These are phyloP conservation scores for Rhinichthys klamathensis DNA, from an alignment of 2,113 vertebrate species.

Conservation along the genomic window DNA sequence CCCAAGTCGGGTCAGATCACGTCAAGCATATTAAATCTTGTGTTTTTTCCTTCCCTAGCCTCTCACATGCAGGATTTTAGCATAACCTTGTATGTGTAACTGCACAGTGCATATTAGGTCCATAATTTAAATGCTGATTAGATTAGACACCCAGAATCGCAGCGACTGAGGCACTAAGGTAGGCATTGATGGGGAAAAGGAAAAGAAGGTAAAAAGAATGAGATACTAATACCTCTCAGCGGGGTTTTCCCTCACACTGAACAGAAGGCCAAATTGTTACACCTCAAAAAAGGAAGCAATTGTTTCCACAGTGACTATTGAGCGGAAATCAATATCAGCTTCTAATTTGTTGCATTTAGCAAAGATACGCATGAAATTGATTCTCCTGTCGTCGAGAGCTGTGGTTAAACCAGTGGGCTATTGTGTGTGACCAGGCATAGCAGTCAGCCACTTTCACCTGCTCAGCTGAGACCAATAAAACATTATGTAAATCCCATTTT, in stretches of 20 bases:
- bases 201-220: slow-evolving; percentile 36
- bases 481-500: slow-evolving; percentile 15
- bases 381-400: slow-evolving; percentile 53
- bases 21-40: neutral
- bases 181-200: neutral
- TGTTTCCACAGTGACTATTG: slow-evolving; percentile 59
- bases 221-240: slow-evolving; percentile 57
- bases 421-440: slow-evolving; percentile 51
- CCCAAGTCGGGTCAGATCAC: neutral
- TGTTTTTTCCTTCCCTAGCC: neutral
- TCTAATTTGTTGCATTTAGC: slow-evolving; percentile 60
- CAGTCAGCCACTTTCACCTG: slow-evolving; percentile 35
- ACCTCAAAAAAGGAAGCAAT: slow-evolving; percentile 57
- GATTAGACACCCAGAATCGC: slow-evolving; percentile 53
- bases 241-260: slow-evolving; percentile 58
- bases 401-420: slow-evolving; percentile 38
- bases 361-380: slow-evolving; percentile 60
- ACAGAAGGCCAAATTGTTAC: slow-evolving; percentile 49
- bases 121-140: slow-evolving; percentile 69
- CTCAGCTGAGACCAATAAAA: slow-evolving; percentile 51
- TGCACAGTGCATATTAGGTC: slow-evolving; percentile 58
- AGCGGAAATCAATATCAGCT: slow-evolving; percentile 68
- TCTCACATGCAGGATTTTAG: slow-evolving; percentile 14
- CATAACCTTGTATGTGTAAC: slow-evolving; percentile 35
- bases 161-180: slow-evolving; percentile 37